These are phyloP conservation scores for Catharus ustulatus DNA, from an alignment of 2,797 vertebrate species.

Conservation along the genomic window DNA sequence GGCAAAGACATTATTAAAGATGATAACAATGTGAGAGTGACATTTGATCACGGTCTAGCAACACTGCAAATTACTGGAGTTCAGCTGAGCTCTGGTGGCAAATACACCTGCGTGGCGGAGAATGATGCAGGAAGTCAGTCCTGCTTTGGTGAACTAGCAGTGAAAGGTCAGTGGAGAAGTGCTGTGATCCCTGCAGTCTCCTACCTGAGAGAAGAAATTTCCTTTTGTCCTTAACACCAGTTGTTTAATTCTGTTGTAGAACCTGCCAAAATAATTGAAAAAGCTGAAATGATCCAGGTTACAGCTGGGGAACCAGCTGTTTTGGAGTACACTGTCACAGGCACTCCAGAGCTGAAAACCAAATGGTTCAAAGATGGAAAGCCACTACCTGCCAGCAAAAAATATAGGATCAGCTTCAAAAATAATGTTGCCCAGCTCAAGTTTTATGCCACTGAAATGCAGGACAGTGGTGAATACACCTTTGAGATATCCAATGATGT, in stretches of 20 bases:
- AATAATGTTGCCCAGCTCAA: constrained; percentile 91
- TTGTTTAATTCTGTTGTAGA: constrained; percentile 82
- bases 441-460: constrained; percentile 89
- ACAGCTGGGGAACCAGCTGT: constrained; percentile 92
- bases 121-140: constrained; percentile 95
- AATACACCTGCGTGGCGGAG: constrained; percentile 92
- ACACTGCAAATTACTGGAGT: constrained; percentile 85
- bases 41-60: constrained; percentile 88
- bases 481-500: constrained; percentile 96
- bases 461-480: constrained; percentile 92
- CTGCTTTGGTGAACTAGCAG: constrained; percentile 89
- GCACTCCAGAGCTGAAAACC: constrained; percentile 94
- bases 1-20: constrained; percentile 91
- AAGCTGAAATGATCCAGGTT: constrained; percentile 92
- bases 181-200: not conserved
- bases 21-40: constrained; percentile 87
- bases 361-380: constrained; percentile 96
- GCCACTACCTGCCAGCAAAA: constrained; percentile 89
- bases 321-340: constrained; percentile 90
- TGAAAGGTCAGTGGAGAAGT: constrained; percentile 90
- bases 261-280: constrained; percentile 93
- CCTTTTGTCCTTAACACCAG: constrained; percentile 32
- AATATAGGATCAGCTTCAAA: constrained; percentile 94
- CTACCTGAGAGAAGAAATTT: not conserved
- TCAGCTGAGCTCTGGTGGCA: constrained; percentile 85